Conservation (phyloP, 2,797 vertebrate genomes). For the Podarcis siculus region DNA sequence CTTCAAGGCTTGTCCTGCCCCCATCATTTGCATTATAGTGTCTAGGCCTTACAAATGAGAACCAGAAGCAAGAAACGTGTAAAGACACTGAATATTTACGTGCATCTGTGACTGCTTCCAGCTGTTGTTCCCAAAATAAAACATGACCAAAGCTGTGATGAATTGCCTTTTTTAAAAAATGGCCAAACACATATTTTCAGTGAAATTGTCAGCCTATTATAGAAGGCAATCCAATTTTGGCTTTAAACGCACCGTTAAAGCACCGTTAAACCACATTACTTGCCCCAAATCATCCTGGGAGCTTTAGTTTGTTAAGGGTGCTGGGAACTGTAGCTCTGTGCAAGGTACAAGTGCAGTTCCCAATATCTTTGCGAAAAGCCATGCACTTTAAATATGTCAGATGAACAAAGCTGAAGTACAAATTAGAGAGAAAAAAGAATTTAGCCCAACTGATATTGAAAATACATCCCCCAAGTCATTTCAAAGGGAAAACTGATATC, state of each 20-base stretch:
- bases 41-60: constrained; percentile 37
- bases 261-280: background rate
- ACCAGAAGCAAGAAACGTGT: constrained; percentile 22
- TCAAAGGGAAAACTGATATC: constrained; percentile 12
- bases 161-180: background rate
- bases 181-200: background rate
- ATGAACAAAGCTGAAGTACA: no score
- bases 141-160: constrained; percentile 21
- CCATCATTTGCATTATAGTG: constrained; percentile 11
- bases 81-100: constrained; percentile 40
- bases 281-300: no score
- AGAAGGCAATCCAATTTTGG: background rate
- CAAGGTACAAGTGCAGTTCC: no score
- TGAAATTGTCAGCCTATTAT: background rate
- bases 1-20: background rate
- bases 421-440: background rate
- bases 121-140: constrained; percentile 59
- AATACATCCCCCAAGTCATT: background rate
- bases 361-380: no score
- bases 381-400: no score
- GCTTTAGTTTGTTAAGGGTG: background rate
- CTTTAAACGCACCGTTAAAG: background rate
- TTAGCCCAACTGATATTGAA: background rate
- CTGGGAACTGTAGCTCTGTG: background rate
- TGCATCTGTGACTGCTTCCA: constrained; percentile 40